These are phyloP conservation scores for Cettia cetti DNA, from an alignment of 2,113 vertebrate species.

Conservation along the genomic window DNA sequence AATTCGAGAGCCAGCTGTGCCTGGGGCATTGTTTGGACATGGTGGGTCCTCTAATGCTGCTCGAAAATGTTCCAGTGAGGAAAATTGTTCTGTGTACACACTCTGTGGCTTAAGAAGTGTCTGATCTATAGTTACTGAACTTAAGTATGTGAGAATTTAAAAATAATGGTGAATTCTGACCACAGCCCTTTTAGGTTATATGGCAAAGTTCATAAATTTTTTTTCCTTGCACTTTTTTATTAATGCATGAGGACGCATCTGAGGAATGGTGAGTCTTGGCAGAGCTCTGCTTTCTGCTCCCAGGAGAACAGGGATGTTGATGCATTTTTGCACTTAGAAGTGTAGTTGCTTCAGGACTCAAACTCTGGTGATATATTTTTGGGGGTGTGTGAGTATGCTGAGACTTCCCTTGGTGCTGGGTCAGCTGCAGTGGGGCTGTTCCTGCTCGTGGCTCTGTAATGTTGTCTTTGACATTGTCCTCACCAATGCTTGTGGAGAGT, in stretches of 20 bases:
- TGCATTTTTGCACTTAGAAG: not conserved
- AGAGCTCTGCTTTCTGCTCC: not conserved
- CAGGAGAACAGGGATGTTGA: not conserved
- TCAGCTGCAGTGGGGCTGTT: not conserved
- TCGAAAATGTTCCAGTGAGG: not conserved
- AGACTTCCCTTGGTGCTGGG: not conserved
- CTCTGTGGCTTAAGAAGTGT: not conserved
- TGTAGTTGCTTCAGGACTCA: not conserved
- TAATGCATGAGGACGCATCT: not conserved
- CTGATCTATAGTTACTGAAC: not conserved
- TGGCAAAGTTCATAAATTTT: not conserved
- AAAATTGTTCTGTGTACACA: not conserved
- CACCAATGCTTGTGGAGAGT: not conserved
- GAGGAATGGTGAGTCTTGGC: not conserved
- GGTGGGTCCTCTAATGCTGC: not conserved
- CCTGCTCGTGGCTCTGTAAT: accelerated
- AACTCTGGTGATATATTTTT: not conserved
- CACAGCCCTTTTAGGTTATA: not conserved
- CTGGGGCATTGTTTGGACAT: not conserved
- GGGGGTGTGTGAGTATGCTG: not conserved
- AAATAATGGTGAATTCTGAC: not conserved
- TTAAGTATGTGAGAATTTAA: not conserved
- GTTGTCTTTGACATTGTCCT: not conserved
- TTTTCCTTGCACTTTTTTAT: not conserved
- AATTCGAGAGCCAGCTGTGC: not conserved